Evolutionary conservation across 2,797 vertebrate species (phyloP).

Genomic region (Chlorospingus flavigularis): DNA sequence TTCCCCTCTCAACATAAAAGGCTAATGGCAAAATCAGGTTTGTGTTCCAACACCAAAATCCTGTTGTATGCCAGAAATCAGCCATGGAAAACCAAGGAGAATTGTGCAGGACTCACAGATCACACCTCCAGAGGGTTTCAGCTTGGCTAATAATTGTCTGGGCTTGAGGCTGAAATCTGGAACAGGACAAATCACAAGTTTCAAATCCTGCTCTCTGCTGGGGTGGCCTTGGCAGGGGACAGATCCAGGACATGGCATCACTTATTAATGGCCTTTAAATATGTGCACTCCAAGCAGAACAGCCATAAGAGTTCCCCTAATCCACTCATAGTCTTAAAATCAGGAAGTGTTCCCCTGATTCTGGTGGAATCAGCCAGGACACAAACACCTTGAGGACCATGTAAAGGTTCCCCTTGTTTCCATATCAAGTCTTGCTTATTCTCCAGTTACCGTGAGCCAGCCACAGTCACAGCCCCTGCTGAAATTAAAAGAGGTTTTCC

Average conservation of each 20-base stretch:
- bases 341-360: not conserved
- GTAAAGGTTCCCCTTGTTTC: not conserved
- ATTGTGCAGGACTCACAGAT: not conserved
- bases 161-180: not conserved
- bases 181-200: not conserved
- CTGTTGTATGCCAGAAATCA: not conserved
- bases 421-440: not conserved
- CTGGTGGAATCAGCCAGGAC: not conserved
- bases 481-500: not conserved
- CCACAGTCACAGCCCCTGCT: not conserved
- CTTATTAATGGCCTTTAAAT: not conserved
- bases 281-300: rapidly evolving
- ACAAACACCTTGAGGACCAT: not conserved
- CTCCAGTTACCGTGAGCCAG: not conserved
- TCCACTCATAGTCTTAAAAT: not conserved
- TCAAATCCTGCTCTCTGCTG: not conserved
- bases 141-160: not conserved
- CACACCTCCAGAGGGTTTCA: not conserved
- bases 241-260: not conserved
- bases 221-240: not conserved
- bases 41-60: not conserved
- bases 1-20: not conserved
- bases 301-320: rapidly evolving
- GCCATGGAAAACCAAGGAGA: not conserved
- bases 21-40: not conserved